A percentile compares a stretch with the other conserved stretches of the same genome.
These are phyloP conservation scores for Aleiodes testaceus DNA, from an alignment of 2,888 invertebrate genomes.

Conservation along the genomic window DNA sequence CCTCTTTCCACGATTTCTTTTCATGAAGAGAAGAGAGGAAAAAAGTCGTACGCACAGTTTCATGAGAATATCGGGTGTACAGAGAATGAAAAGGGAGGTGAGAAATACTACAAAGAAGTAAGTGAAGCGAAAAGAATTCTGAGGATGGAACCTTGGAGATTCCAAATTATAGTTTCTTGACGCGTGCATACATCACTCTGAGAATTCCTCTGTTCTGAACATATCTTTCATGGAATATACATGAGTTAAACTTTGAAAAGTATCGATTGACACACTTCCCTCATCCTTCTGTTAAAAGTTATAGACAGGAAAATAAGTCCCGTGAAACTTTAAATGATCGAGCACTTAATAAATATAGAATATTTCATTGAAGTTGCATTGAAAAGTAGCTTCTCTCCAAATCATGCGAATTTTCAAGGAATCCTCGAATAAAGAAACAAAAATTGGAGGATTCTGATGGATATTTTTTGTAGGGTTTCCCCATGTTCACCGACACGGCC, in stretches of 20 bases:
- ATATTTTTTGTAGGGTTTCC: too few relatives aligned
- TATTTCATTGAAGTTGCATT: too few relatives aligned
- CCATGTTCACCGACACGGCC: too few relatives aligned
- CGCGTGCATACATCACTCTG: background rate
- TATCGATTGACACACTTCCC: constrained; percentile 40
- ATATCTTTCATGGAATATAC: constrained; percentile 5
- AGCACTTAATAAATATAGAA: too few relatives aligned
- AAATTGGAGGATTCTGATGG: too few relatives aligned
- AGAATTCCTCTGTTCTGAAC: background rate
- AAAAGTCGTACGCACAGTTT: background rate
- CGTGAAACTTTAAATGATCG: too few relatives aligned
- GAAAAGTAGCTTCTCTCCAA: too few relatives aligned
- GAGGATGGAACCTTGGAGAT: background rate
- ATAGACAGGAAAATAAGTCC: background rate
- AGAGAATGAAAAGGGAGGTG: too few relatives aligned
- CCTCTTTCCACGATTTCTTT: too few relatives aligned
- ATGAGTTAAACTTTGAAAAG: constrained; percentile 6
- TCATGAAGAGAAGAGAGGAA: too few relatives aligned
- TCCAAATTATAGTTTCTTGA: background rate
- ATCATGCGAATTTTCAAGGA: too few relatives aligned
- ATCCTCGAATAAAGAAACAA: too few relatives aligned
- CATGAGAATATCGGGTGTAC: background rate
- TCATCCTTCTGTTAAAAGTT: background rate
- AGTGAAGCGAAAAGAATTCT: background rate
- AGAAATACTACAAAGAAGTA: background rate